phyloP scores from a whole-genome alignment of 2,888 invertebrate genomes.

The Tetragnatha montana region DNA sequence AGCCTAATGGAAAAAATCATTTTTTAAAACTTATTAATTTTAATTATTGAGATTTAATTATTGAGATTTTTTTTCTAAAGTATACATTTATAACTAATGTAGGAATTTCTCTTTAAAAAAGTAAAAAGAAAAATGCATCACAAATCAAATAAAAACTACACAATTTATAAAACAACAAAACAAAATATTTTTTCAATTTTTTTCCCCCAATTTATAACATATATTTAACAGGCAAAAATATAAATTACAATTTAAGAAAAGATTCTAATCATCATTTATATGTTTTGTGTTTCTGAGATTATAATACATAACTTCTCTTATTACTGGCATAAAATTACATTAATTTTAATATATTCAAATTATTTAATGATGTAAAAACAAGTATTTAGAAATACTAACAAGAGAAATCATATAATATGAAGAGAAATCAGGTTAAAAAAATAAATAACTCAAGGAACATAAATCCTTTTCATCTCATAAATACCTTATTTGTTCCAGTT shows the following conservation, averaged over 20 bases:
- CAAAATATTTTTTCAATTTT: too few relatives aligned
- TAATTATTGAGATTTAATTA: conserved; percentile 34
- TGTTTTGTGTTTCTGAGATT: neutral
- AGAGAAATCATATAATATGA: too few relatives aligned
- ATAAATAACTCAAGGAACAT: too few relatives aligned
- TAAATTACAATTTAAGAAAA: neutral
- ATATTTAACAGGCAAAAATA: neutral
- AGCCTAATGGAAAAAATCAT: conserved; percentile 40
- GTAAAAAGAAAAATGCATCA: neutral
- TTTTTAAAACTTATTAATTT: too few relatives aligned
- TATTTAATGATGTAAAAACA: neutral
- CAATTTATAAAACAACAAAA: too few relatives aligned
- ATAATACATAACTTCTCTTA: too few relatives aligned
- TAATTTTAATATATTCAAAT: conserved; percentile 2
- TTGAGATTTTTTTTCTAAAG: too few relatives aligned
- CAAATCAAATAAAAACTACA: neutral
- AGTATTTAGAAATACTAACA: too few relatives aligned
- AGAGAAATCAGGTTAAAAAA: too few relatives aligned
- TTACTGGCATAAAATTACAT: too few relatives aligned
- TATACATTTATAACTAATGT: neutral
- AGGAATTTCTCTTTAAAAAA: neutral
- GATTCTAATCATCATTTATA: neutral
- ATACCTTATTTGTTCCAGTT: conserved; percentile 65
- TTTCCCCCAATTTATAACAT: too few relatives aligned
- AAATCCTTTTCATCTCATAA: neutral